Conservation (phyloP, 2,113 vertebrate genomes). For the Amphiprion ocellaris region DNA sequence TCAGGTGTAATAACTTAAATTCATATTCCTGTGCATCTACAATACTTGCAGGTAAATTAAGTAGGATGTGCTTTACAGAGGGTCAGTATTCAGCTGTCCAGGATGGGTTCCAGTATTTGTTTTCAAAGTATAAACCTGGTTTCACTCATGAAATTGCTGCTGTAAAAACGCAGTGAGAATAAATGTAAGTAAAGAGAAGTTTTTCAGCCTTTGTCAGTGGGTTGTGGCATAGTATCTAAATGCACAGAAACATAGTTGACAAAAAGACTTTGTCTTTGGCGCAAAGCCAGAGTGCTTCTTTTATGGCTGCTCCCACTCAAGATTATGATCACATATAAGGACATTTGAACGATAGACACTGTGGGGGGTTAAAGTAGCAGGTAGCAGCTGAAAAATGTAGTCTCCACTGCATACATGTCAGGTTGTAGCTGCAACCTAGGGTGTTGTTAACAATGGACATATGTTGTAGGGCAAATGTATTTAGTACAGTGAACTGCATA, state of each 20-base stretch:
- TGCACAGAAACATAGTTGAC: not conserved
- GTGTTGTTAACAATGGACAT: not conserved
- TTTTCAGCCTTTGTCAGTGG: not conserved
- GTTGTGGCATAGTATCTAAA: not conserved
- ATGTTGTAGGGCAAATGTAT: not conserved
- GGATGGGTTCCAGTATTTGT: too few relatives aligned
- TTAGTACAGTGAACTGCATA: not conserved
- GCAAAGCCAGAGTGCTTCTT: not conserved
- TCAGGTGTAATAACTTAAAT: too few relatives aligned
- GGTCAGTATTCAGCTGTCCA: not conserved
- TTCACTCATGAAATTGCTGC: too few relatives aligned
- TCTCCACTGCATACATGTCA: not conserved
- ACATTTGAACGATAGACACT: not conserved
- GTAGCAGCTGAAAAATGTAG: not conserved
- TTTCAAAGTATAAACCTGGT: too few relatives aligned
- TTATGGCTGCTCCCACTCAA: not conserved
- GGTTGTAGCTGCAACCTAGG: not conserved
- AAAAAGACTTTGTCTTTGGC: not conserved
- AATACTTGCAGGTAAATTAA: too few relatives aligned
- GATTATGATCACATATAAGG: conserved; percentile 26
- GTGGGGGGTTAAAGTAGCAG: not conserved
- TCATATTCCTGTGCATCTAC: too few relatives aligned
- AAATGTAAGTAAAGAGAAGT: not conserved
- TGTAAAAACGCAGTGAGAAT: too few relatives aligned
- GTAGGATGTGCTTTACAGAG: too few relatives aligned